Evolutionary conservation across 2,113 vertebrate species (phyloP).

Genomic region (Antechinus flavipes): DNA sequence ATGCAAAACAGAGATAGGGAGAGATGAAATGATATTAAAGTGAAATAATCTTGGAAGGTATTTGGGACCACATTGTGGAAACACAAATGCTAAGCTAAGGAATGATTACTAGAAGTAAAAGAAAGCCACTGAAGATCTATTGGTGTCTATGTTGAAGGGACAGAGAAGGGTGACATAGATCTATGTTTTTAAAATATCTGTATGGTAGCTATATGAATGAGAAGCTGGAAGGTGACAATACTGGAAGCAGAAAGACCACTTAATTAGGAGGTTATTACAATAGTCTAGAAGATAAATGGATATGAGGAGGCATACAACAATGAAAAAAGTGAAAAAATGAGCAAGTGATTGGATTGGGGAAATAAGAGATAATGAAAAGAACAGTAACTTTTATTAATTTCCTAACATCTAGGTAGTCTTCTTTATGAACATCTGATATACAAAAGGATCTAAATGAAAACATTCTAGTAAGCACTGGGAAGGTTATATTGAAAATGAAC

Average conservation of each 20-base stretch:
- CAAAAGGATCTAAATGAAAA: conserved; percentile 36
- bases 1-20: neutral
- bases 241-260: neutral
- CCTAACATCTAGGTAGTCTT: conserved; percentile 37
- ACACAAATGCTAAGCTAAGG: neutral
- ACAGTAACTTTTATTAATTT: neutral
- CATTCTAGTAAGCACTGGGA: neutral
- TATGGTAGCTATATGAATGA: neutral
- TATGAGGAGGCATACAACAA: too few species aligned
- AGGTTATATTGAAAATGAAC: conserved; percentile 26
- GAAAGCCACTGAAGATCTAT: neutral
- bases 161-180: neutral
- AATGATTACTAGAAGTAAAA: neutral
- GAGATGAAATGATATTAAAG: neutral
- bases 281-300: neutral
- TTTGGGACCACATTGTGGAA: neutral
- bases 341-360: neutral
- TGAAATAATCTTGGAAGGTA: neutral
- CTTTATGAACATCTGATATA: conserved; percentile 10
- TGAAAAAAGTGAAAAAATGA: too few species aligned
- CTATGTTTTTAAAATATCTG: neutral
- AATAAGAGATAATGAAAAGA: neutral
- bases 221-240: neutral
- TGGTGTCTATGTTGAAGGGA: neutral
- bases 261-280: neutral